Base-by-base conservation (phyloP, 2,113 vertebrate genomes). In the Dissostichus mawsoni region DNA sequence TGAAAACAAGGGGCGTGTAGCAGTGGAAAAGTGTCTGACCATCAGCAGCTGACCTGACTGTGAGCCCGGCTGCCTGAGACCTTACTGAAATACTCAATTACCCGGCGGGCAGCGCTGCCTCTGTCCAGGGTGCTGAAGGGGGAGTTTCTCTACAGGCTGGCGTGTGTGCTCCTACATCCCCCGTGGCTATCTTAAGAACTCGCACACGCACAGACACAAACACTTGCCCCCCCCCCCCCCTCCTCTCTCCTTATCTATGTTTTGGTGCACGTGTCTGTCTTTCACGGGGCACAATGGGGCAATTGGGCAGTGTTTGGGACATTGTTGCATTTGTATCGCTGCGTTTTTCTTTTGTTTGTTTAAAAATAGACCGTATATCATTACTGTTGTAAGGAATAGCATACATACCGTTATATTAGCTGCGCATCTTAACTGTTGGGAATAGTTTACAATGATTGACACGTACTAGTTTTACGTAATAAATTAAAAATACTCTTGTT, bases 111-210 rank as follows among this genome's bases (percentile, higher is more conserved):
- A 63, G 61, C 59, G 88, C 65, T 90, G 88, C 74, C 80, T 87
- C 92, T 96, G 95, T 96, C 95, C 95, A 83, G 41, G 92, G 96
- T 96, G 91, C 96, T 97, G 94, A 93, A 93, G 33, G 74, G 81
- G 88, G 86, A 81, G 76, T 88, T 83, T 82, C 85, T 84, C 70
- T 69, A 63, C 67, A 25, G 85, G 69, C 75, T 56, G 83, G 86
- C 74, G 80, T 86, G 78, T 70, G 76, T 70, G 79, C 41, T 77
- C 61, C 52, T 66, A 48, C 66, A 52, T 62, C 65, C 47, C 71
- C 20, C 41, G 50, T 58, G 58, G 65, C 55, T 71, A 59, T 81
- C 74, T 78, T 81, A 90, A 74, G 74, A 79, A 13, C 81, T 11
- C 90, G 1, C 76, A 16, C 58, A 12, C 64, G 44, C 64, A 13